These are phyloP conservation scores for Phaetusa simplex DNA, from an alignment of 2,113 vertebrate genomes.

Conservation along the genomic window DNA sequence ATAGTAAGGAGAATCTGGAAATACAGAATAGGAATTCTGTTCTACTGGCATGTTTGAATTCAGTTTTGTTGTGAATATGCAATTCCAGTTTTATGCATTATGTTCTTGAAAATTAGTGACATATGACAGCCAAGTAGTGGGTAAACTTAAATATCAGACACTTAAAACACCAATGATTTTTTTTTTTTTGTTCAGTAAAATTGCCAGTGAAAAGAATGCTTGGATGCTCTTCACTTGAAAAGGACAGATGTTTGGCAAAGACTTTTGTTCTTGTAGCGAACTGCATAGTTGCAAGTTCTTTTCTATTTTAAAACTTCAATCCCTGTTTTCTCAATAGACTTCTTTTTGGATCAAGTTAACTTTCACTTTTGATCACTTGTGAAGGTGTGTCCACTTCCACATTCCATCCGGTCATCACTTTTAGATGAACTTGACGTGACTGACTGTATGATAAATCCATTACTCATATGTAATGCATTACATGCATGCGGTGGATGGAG, in stretches of 20 bases:
- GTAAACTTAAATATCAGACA: background rate
- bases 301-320: background rate
- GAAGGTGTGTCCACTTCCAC: background rate
- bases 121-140: background rate
- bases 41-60: background rate
- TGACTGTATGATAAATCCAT: background rate
- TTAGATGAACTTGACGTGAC: background rate
- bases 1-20: background rate
- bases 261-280: background rate
- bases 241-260: background rate
- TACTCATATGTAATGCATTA: background rate
- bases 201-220: background rate
- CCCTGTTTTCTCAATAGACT: background rate
- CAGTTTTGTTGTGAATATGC: background rate
- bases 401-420: background rate
- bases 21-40: background rate
- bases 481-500: background rate
- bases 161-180: background rate
- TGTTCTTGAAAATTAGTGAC: background rate
- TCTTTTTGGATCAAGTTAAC: background rate
- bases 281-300: background rate
- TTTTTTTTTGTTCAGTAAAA: background rate
- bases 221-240: background rate
- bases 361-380: background rate
- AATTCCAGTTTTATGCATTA: background rate